Percentiles rank a stretch among this genome's conserved stretches.
phyloP scores from a whole-genome alignment of 2,888 invertebrate genomes.

The Lepeophtheirus nordmannii region DNA sequence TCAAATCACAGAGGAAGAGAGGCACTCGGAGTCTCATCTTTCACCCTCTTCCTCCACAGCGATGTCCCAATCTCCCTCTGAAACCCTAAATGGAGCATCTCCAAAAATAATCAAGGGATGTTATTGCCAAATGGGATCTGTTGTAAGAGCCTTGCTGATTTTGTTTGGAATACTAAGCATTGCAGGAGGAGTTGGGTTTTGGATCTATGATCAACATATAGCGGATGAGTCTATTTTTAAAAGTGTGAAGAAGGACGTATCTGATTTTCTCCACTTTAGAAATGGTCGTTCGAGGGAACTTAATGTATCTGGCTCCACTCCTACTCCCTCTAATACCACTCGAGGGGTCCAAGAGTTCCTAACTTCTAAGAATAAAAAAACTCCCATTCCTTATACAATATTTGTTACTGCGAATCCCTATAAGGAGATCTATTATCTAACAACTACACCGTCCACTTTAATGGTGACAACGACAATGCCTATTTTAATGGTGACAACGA shows the following conservation, averaged over 20 bases:
- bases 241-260: not conserved
- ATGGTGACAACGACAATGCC: too few relatives aligned
- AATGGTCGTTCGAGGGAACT: not conserved
- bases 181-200: not conserved
- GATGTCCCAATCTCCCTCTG: not conserved
- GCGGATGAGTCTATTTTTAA: not conserved
- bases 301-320: not conserved
- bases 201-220: conserved; percentile 7
- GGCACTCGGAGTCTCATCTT: too few relatives aligned
- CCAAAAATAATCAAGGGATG: not conserved
- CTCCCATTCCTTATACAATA: not conserved
- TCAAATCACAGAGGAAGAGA: not conserved
- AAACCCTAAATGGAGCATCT: not conserved
- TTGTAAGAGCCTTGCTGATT: conserved; percentile 1
- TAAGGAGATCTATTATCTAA: too few relatives aligned
- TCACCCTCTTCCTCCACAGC: not conserved
- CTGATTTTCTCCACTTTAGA: not conserved
- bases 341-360: not conserved
- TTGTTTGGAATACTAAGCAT: not conserved
- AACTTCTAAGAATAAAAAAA: not conserved
- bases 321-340: not conserved
- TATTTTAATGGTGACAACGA: too few relatives aligned
- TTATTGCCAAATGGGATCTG: conserved; percentile 17
- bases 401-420: not conserved
- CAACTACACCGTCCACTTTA: too few relatives aligned